Percentiles rank a stretch among this genome's conserved stretches.
phyloP scores from a whole-genome alignment of 2,113 vertebrate species.

The Glareola pratincola region DNA sequence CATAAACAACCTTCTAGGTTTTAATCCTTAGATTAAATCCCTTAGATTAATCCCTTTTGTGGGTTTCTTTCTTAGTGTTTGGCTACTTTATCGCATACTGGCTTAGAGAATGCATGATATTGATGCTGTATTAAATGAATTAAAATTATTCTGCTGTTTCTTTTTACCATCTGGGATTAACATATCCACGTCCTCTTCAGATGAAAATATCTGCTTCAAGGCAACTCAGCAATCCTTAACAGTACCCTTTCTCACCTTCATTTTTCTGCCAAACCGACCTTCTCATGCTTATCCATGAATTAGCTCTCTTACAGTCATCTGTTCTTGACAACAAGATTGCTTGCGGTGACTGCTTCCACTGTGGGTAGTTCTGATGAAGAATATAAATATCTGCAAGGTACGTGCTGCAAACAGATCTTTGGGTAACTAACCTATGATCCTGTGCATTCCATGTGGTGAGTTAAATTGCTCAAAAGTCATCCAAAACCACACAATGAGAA shows the following conservation, averaged over 20 bases:
- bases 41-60: not conserved
- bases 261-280: not conserved
- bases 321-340: not conserved
- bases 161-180: not conserved
- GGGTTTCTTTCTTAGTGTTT: not conserved
- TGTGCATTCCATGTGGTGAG: accelerated
- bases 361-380: not conserved
- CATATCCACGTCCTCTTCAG: not conserved
- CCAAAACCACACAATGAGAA: not conserved
- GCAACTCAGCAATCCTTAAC: not conserved
- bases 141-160: not conserved
- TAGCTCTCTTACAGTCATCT: not conserved
- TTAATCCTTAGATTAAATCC: not conserved
- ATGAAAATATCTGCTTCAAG: not conserved
- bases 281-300: not conserved
- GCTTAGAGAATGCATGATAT: not conserved
- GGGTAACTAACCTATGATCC: not conserved
- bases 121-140: not conserved
- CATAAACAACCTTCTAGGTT: not conserved
- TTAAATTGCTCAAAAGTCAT: not conserved
- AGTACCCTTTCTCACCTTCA: not conserved
- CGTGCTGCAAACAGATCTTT: not conserved
- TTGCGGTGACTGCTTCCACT: not conserved
- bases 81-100: not conserved
- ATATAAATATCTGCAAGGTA: not conserved